phyloP scores from a whole-genome alignment of 2,797 vertebrate genomes.

The Alosa sapidissima region DNA sequence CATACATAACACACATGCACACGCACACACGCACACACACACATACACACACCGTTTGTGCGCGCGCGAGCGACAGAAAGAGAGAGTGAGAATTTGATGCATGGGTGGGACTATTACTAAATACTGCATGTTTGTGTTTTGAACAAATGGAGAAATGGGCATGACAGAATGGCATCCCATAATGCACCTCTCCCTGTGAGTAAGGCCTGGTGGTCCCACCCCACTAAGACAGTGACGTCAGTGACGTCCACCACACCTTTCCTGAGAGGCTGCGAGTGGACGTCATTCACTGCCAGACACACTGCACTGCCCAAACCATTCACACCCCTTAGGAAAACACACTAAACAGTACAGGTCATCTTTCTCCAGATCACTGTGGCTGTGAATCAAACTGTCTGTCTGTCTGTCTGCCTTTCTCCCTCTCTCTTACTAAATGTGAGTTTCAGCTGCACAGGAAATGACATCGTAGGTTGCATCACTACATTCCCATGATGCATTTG shows the following conservation, averaged over 20 bases:
- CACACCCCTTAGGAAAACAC: background rate
- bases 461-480: background rate
- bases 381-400: background rate
- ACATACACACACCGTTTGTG: background rate
- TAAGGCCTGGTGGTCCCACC: background rate
- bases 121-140: background rate
- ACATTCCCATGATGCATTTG: background rate
- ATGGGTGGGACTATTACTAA: background rate
- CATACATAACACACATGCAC: background rate
- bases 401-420: background rate
- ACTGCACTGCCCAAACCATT: background rate
- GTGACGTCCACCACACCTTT: background rate
- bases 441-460: background rate
- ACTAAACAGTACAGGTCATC: background rate
- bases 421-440: background rate
- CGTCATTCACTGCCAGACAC: background rate
- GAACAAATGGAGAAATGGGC: background rate
- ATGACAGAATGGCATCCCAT: slow-evolving; percentile 2
- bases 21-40: slow-evolving; percentile 3
- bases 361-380: no score
- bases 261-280: background rate
- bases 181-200: background rate
- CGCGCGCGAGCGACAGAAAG: background rate
- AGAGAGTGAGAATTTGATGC: background rate
- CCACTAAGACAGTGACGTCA: background rate